Conservation (phyloP, 2,113 vertebrate species). For the Rhabdomys dilectus region DNA sequence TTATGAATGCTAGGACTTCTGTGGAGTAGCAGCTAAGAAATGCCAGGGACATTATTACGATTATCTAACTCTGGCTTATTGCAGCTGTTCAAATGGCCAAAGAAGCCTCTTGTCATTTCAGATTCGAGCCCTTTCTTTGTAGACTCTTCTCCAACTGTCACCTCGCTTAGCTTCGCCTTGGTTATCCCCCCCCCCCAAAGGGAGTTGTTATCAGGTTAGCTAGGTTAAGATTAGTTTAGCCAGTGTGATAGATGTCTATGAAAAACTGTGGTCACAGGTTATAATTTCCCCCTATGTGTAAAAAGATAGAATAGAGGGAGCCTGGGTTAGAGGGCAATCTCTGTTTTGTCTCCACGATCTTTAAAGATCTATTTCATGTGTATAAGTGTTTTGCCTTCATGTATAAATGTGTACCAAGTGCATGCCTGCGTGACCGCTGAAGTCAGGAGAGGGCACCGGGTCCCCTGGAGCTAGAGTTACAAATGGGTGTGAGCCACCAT, state of each 20-base stretch:
- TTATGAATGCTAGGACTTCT: background rate
- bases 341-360: background rate
- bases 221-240: background rate
- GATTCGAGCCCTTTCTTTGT: background rate
- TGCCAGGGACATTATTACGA: background rate
- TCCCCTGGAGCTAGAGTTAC: background rate
- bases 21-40: background rate
- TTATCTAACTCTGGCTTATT: background rate
- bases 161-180: background rate
- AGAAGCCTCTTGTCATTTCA: background rate
- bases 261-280: background rate
- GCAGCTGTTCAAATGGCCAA: conserved; percentile 46
- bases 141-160: background rate
- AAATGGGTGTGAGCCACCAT: background rate
- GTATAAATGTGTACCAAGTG: background rate
- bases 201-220: background rate
- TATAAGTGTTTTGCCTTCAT: background rate
- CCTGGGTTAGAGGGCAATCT: background rate
- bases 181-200: background rate
- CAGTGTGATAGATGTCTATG: background rate
- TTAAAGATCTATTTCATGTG: background rate
- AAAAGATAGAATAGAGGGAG: background rate
- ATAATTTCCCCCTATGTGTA: background rate
- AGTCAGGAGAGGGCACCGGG: background rate
- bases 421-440: background rate